Percentiles rank a stretch among this genome's conserved stretches.
phyloP scores from a whole-genome alignment of 2,888 invertebrate species.

The Tipula vernalis region DNA sequence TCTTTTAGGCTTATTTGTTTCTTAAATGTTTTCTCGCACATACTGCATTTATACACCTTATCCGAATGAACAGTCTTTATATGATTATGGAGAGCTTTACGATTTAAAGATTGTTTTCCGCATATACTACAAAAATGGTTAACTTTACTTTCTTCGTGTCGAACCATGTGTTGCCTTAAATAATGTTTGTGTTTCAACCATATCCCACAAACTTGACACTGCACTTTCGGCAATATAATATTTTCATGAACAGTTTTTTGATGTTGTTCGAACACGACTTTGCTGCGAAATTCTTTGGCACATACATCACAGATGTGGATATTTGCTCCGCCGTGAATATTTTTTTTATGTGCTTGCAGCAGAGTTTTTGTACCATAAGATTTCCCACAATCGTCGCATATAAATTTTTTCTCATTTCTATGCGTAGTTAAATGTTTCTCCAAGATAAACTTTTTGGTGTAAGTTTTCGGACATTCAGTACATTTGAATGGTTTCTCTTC shows the following conservation, averaged over 20 bases:
- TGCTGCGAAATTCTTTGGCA: constrained; percentile 31
- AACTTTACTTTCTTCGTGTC: constrained; percentile 26
- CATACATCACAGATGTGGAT: constrained; percentile 24
- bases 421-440: neutral
- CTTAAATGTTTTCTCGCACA: constrained; percentile 32
- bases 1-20: constrained; percentile 23
- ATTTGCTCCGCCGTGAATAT: constrained; percentile 13
- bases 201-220: constrained; percentile 30
- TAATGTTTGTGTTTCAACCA: constrained; percentile 32
- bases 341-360: constrained; percentile 26
- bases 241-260: constrained; percentile 25
- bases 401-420: neutral
- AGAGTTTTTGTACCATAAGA: constrained; percentile 17
- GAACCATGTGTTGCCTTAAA: constrained; percentile 29
- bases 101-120: constrained; percentile 22
- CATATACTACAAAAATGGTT: constrained; percentile 28
- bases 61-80: constrained; percentile 30
- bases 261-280: constrained; percentile 29
- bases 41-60: constrained; percentile 27
- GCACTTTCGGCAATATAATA: constrained; percentile 27
- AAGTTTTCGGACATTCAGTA: neutral
- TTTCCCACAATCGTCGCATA: neutral
- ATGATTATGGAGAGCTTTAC: constrained; percentile 29
- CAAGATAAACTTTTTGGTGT: neutral
- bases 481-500: constrained; percentile 8